These are phyloP conservation scores for Lepus townsendii DNA, from an alignment of 2,797 vertebrate genomes.

Conservation along the genomic window DNA sequence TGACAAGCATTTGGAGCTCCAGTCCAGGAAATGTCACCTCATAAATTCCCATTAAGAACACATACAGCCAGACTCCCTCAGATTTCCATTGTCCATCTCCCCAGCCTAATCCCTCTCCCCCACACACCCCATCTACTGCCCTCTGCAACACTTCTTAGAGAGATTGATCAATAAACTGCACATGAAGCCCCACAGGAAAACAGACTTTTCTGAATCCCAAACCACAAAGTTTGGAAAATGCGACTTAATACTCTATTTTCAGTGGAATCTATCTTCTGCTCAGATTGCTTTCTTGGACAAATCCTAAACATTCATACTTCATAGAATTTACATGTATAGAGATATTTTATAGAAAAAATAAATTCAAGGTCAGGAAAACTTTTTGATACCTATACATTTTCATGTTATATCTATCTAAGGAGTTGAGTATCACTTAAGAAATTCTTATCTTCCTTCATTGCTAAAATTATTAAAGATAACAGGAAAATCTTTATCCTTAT, in stretches of 20 bases:
- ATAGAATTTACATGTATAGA: not conserved
- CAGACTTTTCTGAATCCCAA: not conserved
- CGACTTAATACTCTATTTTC: not conserved
- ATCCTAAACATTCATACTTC: not conserved
- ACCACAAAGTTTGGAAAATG: not conserved
- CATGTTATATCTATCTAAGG: not conserved
- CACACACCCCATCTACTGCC: not conserved
- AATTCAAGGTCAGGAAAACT: not conserved
- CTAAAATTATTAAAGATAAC: not conserved
- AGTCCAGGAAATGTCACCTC: not conserved
- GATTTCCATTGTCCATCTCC: rapidly evolving
- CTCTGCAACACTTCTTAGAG: not conserved
- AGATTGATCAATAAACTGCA: not conserved
- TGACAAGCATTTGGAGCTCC: not conserved
- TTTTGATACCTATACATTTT: not conserved
- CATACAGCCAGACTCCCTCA: not conserved
- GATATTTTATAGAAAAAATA: not conserved
- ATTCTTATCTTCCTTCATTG: not conserved
- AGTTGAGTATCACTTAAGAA: not conserved
- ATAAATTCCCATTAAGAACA: not conserved
- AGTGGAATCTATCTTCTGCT: not conserved
- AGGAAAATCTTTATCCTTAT: not conserved
- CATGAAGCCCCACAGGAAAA: not conserved
- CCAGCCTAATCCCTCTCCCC: rapidly evolving
- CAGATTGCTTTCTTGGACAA: not conserved